These are phyloP conservation scores for Drosophila yakuba DNA, from an alignment of 1,140 invertebrate species.

Conservation along the genomic window DNA sequence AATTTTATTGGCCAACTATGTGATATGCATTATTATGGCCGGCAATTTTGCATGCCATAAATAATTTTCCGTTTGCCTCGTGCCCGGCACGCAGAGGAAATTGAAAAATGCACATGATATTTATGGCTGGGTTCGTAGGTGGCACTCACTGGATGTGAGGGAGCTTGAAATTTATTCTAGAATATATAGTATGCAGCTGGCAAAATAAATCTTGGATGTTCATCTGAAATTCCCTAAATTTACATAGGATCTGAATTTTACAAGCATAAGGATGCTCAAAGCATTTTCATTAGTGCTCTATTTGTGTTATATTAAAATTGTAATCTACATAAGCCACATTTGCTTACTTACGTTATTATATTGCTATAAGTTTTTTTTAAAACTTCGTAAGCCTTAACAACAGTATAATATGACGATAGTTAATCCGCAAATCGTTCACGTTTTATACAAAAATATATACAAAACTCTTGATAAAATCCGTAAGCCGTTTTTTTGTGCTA, in stretches of 20 bases:
- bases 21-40: slow-evolving; percentile 58
- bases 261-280: background rate
- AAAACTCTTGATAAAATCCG: background rate
- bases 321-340: no score
- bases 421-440: no score
- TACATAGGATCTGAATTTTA: slow-evolving; percentile 12
- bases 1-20: slow-evolving; percentile 50
- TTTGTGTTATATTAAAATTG: background rate
- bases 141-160: slow-evolving; percentile 18
- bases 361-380: background rate
- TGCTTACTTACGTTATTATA: no score
- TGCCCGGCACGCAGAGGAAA: slow-evolving; percentile 39
- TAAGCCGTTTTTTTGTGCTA: background rate
- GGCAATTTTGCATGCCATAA: slow-evolving; percentile 56
- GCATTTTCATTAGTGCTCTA: background rate
- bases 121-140: slow-evolving; percentile 41
- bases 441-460: no score
- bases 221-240: slow-evolving; percentile 5
- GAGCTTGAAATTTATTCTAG: slow-evolving; percentile 41
- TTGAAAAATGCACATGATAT: slow-evolving; percentile 64
- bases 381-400: no score
- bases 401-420: no score
- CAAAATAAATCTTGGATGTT: slow-evolving; percentile 22
- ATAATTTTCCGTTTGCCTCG: slow-evolving; percentile 52
- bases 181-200: slow-evolving; percentile 40